phyloP scores from a whole-genome alignment of 2,797 vertebrate genomes.

The Cyclura pinguis region DNA sequence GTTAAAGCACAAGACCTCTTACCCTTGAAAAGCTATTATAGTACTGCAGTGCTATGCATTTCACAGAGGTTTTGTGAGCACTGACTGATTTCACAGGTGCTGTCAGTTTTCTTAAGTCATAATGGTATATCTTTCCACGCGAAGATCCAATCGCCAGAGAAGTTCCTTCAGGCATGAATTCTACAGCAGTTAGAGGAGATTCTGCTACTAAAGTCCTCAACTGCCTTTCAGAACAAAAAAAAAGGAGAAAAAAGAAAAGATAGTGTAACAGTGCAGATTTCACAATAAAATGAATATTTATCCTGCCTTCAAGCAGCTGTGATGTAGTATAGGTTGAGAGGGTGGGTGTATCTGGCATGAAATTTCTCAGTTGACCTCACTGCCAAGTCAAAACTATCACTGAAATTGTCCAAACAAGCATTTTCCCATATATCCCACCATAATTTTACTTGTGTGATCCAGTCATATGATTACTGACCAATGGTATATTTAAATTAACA shows the following conservation, averaged over 20 bases:
- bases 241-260: not conserved
- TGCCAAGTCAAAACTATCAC: not conserved
- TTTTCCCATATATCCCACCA: not conserved
- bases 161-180: constrained; percentile 94
- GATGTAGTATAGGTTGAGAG: not conserved
- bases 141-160: constrained; percentile 93
- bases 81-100: constrained; percentile 85
- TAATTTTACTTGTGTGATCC: not conserved
- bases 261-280: not conserved
- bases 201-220: constrained; percentile 90
- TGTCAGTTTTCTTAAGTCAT: constrained; percentile 94
- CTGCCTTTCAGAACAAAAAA: constrained; percentile 76
- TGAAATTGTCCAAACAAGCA: not conserved
- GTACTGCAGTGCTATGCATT: constrained; percentile 91
- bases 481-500: not conserved
- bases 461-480: not conserved
- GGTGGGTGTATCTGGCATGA: not conserved
- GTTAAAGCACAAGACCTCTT: constrained; percentile 38
- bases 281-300: constrained; percentile 7
- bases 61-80: constrained; percentile 95
- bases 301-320: not conserved
- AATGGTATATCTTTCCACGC: constrained; percentile 93
- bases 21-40: constrained; percentile 78
- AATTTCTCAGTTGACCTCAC: not conserved
- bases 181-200: constrained; percentile 91